phyloP scores from a whole-genome alignment of 2,113 vertebrate species.

The Caracal caracal region DNA sequence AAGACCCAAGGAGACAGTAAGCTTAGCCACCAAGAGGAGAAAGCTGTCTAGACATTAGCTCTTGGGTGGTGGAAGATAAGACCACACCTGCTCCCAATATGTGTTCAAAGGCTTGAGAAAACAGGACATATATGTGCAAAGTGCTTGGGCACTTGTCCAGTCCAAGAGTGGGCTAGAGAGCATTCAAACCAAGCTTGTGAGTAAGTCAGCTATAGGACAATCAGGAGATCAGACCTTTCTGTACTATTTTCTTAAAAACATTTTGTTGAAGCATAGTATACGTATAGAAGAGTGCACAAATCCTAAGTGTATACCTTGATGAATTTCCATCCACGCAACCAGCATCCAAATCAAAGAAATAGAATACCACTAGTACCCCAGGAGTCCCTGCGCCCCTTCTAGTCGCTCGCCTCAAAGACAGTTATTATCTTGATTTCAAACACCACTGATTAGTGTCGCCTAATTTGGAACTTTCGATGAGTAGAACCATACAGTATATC shows the following conservation, averaged over 20 bases:
- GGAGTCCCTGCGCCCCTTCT: neutral
- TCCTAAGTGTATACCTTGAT: neutral
- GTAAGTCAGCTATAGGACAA: neutral
- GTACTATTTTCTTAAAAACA: neutral
- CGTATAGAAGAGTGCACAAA: neutral
- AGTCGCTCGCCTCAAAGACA: neutral
- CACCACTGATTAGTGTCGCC: neutral
- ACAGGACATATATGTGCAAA: constrained; percentile 34
- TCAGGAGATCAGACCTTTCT: neutral
- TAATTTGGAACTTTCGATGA: neutral
- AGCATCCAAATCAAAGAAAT: neutral
- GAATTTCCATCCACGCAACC: neutral
- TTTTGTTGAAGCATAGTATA: neutral
- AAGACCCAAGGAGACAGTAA: neutral
- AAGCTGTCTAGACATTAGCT: constrained; percentile 42
- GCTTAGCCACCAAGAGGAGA: neutral
- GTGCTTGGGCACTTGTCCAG: neutral
- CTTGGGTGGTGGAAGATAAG: neutral
- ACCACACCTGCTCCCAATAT: neutral
- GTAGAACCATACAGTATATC: neutral
- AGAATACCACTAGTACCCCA: neutral
- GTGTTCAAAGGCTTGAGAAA: constrained; percentile 15
- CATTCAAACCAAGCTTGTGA: neutral
- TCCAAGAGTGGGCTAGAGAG: neutral
- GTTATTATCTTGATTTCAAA: neutral